These are phyloP conservation scores for Heliconius ismenius DNA, from an alignment of 2,888 invertebrate genomes.

Conservation along the genomic window DNA sequence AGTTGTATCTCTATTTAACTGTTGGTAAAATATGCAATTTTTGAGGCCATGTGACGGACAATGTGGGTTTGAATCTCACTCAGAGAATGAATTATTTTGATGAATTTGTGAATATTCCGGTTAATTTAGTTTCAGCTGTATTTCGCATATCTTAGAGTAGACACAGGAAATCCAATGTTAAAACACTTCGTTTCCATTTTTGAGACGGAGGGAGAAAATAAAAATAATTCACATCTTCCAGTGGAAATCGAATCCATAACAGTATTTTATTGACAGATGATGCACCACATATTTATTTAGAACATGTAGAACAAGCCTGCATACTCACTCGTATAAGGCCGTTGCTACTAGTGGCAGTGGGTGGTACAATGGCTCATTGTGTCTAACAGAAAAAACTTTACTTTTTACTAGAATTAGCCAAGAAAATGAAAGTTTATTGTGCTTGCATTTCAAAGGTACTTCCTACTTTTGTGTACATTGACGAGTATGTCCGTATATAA, in stretches of 20 bases:
- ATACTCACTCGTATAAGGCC: slow-evolving; percentile 28
- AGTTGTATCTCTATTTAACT: not conserved
- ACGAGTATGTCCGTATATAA: not conserved
- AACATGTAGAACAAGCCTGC: not conserved
- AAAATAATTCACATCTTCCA: too few relatives aligned
- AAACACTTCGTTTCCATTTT: too few relatives aligned
- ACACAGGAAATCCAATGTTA: too few relatives aligned
- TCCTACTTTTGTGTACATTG: slow-evolving; percentile 17
- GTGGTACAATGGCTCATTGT: slow-evolving; percentile 54
- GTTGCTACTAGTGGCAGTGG: slow-evolving; percentile 38
- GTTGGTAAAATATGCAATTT: not conserved
- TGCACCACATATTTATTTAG: not conserved
- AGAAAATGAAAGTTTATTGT: slow-evolving; percentile 37
- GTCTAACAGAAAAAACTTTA: slow-evolving; percentile 38
- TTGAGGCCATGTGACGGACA: not conserved
- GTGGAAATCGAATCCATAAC: too few relatives aligned
- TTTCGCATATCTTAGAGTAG: not conserved
- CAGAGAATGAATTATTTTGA: not conserved
- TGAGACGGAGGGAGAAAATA: too few relatives aligned
- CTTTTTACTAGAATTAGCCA: slow-evolving; percentile 35
- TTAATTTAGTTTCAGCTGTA: too few relatives aligned
- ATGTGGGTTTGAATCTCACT: not conserved
- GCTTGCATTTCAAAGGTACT: slow-evolving; percentile 22
- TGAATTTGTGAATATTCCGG: too few relatives aligned
- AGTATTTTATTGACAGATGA: too few relatives aligned